These are phyloP conservation scores for Chelon auratus DNA, from an alignment of 2,797 vertebrate genomes.

Conservation along the genomic window DNA sequence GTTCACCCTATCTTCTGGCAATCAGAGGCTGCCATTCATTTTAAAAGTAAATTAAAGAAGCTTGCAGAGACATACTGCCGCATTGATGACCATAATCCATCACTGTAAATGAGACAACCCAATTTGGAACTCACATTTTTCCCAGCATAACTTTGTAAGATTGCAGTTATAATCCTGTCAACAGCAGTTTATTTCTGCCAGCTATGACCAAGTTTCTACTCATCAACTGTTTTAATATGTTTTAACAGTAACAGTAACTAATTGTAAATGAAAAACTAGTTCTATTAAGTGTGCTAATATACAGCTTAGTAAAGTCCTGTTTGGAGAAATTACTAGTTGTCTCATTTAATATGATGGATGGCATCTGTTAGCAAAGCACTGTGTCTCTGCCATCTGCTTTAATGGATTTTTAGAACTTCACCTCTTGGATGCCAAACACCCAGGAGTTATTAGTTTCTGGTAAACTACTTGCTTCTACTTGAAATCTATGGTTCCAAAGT, in stretches of 20 bases:
- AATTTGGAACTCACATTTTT: slow-evolving; percentile 27
- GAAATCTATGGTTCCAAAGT: background rate
- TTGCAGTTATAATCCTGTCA: slow-evolving; percentile 47
- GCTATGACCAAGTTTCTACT: slow-evolving; percentile 17
- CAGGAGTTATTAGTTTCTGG: background rate
- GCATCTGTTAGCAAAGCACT: slow-evolving; percentile 28
- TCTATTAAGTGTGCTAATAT: slow-evolving; percentile 42
- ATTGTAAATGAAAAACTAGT: slow-evolving; percentile 31
- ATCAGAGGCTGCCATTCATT: slow-evolving; percentile 4
- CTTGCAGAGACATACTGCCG: slow-evolving; percentile 29
- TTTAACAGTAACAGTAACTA: background rate
- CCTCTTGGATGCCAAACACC: slow-evolving; percentile 1
- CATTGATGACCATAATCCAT: slow-evolving; percentile 50
- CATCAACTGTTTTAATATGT: slow-evolving; percentile 13
- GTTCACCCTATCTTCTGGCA: background rate
- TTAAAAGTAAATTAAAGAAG: slow-evolving; percentile 31
- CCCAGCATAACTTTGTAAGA: slow-evolving; percentile 31
- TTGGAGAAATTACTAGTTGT: slow-evolving; percentile 34
- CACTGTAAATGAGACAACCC: slow-evolving; percentile 48
- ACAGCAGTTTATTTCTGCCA: slow-evolving; percentile 30
- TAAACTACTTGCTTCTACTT: background rate
- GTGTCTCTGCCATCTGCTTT: slow-evolving; percentile 35
- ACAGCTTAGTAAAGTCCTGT: slow-evolving; percentile 35
- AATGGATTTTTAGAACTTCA: slow-evolving; percentile 19
- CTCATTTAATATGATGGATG: slow-evolving; percentile 47